phyloP scores from a whole-genome alignment of 2,113 vertebrate species.

The Ciconia boyciana region DNA sequence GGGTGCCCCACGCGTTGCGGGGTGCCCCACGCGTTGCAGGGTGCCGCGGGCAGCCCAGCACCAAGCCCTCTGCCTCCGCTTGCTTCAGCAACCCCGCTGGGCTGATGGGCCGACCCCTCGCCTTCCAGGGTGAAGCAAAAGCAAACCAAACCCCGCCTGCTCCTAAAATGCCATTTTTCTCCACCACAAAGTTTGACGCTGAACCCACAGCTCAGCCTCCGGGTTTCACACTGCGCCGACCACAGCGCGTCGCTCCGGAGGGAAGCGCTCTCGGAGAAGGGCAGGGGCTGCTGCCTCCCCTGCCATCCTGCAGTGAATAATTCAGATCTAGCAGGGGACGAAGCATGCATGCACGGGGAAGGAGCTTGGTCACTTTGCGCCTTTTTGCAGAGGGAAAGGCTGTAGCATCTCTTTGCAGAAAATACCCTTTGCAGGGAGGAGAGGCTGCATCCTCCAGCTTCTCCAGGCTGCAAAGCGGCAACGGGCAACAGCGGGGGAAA shows the following conservation, averaged over 20 bases:
- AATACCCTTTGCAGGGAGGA: neutral
- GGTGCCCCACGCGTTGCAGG: neutral
- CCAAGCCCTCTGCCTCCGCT: neutral
- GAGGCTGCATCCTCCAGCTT: neutral
- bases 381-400: neutral
- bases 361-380: neutral
- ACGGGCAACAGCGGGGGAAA: neutral
- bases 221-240: rapidly evolving
- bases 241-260: rapidly evolving
- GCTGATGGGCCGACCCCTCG: rapidly evolving
- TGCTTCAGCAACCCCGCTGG: rapidly evolving
- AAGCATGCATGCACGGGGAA: rapidly evolving
- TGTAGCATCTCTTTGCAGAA: neutral
- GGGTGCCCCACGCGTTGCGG: rapidly evolving
- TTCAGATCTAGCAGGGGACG: neutral
- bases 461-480: neutral
- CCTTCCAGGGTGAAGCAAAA: neutral
- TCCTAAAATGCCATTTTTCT: neutral
- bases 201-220: rapidly evolving
- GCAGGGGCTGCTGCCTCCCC: neutral
- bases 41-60: neutral
- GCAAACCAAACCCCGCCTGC: rapidly evolving
- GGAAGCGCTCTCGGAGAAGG: rapidly evolving
- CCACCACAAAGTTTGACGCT: rapidly evolving
- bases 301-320: neutral